Percentiles rank a stretch among this genome's conserved stretches.
Evolutionary conservation across 2,888 invertebrate species (phyloP).

Genomic region (Linhomoeus sp.): DNA sequence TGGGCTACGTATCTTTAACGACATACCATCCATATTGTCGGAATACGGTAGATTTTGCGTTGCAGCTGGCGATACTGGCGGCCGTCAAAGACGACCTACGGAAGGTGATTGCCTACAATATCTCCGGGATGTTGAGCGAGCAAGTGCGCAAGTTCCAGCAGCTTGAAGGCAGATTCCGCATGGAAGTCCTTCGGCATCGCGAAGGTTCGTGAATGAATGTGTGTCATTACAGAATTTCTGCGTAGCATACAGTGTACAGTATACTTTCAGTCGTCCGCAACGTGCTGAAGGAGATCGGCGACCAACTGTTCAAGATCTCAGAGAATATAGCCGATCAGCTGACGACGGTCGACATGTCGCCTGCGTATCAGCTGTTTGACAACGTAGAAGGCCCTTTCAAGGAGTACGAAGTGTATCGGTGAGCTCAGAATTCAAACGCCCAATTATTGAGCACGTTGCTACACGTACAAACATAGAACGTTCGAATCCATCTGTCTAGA

Average conservation of each 20-base stretch:
- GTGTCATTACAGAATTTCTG: too few species aligned
- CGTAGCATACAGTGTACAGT: background rate
- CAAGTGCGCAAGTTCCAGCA: background rate
- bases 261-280: background rate
- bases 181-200: background rate
- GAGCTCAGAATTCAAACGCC: too few species aligned
- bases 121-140: background rate
- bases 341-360: background rate
- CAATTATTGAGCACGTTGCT: too few species aligned
- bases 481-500: background rate
- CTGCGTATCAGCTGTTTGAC: background rate
- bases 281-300: background rate
- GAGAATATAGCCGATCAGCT: background rate
- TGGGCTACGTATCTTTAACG: too few species aligned
- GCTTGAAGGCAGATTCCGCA: background rate
- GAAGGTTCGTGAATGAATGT: background rate
- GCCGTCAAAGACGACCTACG: background rate
- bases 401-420: slow-evolving; percentile 1
- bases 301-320: background rate
- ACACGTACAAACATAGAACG: too few species aligned
- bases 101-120: background rate
- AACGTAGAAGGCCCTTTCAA: background rate
- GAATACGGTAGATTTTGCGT: too few species aligned
- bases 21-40: too few species aligned
- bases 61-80: background rate